Conservation (phyloP, 2,113 vertebrate species). For the Eclectus roratus region DNA sequence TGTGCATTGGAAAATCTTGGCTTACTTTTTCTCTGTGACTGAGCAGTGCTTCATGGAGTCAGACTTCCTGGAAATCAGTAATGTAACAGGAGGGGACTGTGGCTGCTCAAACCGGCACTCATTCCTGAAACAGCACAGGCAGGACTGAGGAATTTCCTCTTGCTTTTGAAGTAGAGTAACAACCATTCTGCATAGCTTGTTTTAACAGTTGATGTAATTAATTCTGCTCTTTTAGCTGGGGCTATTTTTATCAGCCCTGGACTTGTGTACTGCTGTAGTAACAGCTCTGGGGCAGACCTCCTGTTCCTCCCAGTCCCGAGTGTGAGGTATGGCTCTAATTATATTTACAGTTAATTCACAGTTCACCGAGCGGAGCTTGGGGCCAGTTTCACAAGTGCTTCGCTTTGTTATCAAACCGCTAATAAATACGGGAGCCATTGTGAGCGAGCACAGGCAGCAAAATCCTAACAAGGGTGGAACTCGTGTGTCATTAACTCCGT, state of each 20-base stretch:
- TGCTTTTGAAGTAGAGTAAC: not conserved
- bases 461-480: not conserved
- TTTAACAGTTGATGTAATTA: slow-evolving; percentile 49
- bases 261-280: slow-evolving; percentile 73
- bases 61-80: not conserved
- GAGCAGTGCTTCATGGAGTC: not conserved
- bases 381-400: slow-evolving; percentile 36
- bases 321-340: slow-evolving; percentile 52
- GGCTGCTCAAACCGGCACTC: not conserved
- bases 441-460: not conserved
- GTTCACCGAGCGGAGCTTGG: slow-evolving; percentile 10
- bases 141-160: not conserved
- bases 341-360: slow-evolving; percentile 59
- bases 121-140: not conserved
- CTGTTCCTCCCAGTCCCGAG: slow-evolving; percentile 43
- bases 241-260: slow-evolving; percentile 78
- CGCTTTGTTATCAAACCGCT: slow-evolving; percentile 8
- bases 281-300: slow-evolving; percentile 73
- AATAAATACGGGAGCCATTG: not conserved
- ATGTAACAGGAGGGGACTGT: not conserved
- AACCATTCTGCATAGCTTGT: not conserved
- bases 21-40: not conserved
- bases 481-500: not conserved
- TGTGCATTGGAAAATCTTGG: not conserved
- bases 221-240: slow-evolving; percentile 47